A percentile compares a stretch with the other conserved stretches of the same genome.
Conservation (phyloP, 2,113 vertebrate genomes). For the Toxostoma redivivum region DNA sequence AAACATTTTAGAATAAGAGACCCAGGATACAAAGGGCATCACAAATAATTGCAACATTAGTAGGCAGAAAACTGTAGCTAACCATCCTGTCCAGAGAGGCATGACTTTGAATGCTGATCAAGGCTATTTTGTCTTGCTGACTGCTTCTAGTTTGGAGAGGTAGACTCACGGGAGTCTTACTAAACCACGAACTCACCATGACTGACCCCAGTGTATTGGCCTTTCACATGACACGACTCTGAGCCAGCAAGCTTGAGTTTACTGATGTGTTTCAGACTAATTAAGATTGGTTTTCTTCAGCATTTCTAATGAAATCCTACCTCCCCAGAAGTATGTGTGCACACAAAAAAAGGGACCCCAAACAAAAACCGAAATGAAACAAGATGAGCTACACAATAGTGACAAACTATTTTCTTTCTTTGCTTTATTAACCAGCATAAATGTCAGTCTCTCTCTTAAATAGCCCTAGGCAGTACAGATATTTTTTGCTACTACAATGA, state of each 20-base stretch:
- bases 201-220: conserved; percentile 49
- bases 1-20: conserved; percentile 49
- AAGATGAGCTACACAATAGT: neutral
- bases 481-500: neutral
- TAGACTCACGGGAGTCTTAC: conserved; percentile 53
- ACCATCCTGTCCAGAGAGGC: conserved; percentile 36
- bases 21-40: conserved; percentile 5
- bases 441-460: neutral
- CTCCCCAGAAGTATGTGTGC: conserved; percentile 1
- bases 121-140: conserved; percentile 61
- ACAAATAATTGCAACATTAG: conserved; percentile 53
- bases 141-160: conserved; percentile 52
- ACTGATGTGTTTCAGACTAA: conserved; percentile 68
- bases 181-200: conserved; percentile 52
- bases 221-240: conserved; percentile 57
- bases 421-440: conserved; percentile 28
- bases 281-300: conserved; percentile 63
- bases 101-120: conserved; percentile 61
- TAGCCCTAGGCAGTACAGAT: neutral
- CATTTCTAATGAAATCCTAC: conserved; percentile 66
- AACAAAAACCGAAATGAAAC: conserved; percentile 7
- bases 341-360: neutral
- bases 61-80: conserved; percentile 54
- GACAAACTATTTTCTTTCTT: conserved; percentile 35
- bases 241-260: conserved; percentile 56